These are phyloP conservation scores for Macrochelys suwanniensis DNA, from an alignment of 2,797 vertebrate species.

Conservation along the genomic window DNA sequence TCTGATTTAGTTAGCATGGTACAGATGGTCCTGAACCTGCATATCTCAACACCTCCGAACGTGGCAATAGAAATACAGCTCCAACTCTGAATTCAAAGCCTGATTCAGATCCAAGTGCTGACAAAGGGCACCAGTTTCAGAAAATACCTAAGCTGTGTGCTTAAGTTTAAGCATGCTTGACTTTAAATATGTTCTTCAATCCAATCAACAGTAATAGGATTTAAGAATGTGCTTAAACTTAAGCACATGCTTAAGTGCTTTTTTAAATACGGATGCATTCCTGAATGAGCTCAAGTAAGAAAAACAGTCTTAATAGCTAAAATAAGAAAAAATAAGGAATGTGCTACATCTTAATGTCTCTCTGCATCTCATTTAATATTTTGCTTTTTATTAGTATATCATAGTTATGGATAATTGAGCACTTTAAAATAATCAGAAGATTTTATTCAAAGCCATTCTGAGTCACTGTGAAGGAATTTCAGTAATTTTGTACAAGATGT, in stretches of 20 bases:
- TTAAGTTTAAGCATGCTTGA: background rate
- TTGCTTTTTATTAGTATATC: background rate
- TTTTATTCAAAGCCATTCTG: background rate
- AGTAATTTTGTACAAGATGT: fast-evolving
- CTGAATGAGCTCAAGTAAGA: background rate
- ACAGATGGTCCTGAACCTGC: background rate
- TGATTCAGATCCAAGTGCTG: background rate
- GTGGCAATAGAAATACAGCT: background rate
- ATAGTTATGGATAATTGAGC: too few species aligned
- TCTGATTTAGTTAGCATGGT: background rate
- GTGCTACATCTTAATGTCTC: fast-evolving
- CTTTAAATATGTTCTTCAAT: background rate
- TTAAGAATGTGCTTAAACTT: background rate
- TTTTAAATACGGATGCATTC: background rate
- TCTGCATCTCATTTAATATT: background rate
- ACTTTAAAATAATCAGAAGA: background rate
- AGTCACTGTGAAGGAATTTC: background rate
- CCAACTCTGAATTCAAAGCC: background rate
- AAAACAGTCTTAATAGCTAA: background rate
- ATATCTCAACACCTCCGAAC: background rate
- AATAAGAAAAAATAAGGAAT: background rate
- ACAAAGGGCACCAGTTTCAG: background rate
- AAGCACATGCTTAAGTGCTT: background rate
- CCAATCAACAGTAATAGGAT: background rate
- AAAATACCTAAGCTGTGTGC: background rate